Conservation (phyloP, 2,888 invertebrate species). For the Hipparchia sbordonii region DNA sequence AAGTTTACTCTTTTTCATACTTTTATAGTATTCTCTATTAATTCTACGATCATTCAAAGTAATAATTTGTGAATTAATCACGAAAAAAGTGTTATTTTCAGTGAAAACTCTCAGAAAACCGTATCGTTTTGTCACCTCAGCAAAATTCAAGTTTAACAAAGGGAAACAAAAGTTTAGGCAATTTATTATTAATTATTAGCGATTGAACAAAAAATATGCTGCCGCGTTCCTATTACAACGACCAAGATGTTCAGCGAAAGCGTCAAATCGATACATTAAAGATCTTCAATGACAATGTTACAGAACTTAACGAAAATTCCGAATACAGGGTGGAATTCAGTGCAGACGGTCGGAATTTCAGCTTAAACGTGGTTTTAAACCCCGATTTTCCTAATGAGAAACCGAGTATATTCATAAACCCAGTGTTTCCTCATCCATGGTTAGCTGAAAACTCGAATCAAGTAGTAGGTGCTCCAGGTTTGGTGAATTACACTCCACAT, state of each 20-base stretch:
- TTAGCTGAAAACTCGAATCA: constrained; percentile 86
- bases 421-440: constrained; percentile 88
- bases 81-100: not conserved
- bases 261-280: constrained; percentile 92
- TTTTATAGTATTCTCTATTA: too few species aligned
- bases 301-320: constrained; percentile 86
- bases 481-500: constrained; percentile 89
- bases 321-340: constrained; percentile 89
- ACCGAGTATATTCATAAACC: constrained; percentile 86
- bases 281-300: constrained; percentile 91
- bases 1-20: too few species aligned
- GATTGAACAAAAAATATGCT: constrained; percentile 29
- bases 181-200: not conserved
- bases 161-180: not conserved
- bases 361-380: constrained; percentile 85
- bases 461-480: constrained; percentile 88
- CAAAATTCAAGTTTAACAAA: not conserved
- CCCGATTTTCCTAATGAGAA: constrained; percentile 90
- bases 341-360: constrained; percentile 85
- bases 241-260: constrained; percentile 82
- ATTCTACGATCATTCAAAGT: not conserved
- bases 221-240: constrained; percentile 69
- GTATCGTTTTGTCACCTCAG: constrained; percentile 10
- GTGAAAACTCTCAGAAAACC: not conserved
- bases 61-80: not conserved